Evolutionary conservation across 2,888 invertebrate species (phyloP).

Genomic region (Pecten maximus): DNA sequence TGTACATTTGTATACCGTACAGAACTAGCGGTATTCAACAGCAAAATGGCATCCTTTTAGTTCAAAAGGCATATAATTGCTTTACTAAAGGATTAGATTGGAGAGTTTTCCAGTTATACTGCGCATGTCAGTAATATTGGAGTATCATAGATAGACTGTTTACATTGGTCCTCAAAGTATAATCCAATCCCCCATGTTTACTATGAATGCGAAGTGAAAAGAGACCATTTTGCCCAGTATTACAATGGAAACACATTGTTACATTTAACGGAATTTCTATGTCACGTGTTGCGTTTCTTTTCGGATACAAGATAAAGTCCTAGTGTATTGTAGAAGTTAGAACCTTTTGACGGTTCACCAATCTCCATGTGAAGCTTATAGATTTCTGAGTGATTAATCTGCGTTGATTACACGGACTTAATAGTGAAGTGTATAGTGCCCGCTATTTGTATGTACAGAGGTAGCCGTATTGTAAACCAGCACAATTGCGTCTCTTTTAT

Average conservation of each 20-base stretch:
- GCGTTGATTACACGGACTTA: background rate
- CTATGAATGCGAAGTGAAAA: background rate
- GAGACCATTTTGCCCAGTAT: background rate
- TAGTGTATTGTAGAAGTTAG: background rate
- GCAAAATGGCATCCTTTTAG: background rate
- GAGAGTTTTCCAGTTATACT: no score
- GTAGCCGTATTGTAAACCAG: background rate
- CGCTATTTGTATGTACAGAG: background rate
- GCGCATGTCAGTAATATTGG: background rate
- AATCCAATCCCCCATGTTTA: background rate
- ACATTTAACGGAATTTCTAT: background rate
- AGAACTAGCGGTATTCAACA: no score
- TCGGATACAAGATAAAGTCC: constrained; percentile 4
- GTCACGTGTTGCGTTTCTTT: background rate
- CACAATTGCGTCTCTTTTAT: background rate
- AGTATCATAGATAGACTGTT: background rate
- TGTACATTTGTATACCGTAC: no score
- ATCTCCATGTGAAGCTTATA: background rate
- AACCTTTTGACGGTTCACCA: background rate
- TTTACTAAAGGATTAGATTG: background rate
- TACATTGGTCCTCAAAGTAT: background rate
- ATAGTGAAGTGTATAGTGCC: background rate
- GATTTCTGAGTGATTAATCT: background rate
- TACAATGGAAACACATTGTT: background rate
- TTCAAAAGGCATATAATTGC: background rate